Evolutionary conservation across 92 coral and sea anemone species (phyloP).

Genomic region (Palythoa heliodiscus): DNA sequence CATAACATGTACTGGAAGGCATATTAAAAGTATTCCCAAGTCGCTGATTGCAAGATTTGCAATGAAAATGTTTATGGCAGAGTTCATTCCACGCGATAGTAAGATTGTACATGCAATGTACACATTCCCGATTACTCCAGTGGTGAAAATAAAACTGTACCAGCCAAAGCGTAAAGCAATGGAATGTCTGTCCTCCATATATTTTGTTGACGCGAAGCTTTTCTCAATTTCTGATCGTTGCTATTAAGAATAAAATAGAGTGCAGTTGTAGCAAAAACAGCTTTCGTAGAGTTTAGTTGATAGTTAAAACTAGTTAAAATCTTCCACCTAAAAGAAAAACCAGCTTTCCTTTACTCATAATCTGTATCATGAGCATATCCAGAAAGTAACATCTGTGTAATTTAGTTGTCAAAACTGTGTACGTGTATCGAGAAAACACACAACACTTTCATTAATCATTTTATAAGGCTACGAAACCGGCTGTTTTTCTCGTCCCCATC

Average conservation of each 20-base stretch:
- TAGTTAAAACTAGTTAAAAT: no score
- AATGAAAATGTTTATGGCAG: conserved; percentile 80
- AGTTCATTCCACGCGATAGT: conserved; percentile 65
- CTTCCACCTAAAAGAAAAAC: no score
- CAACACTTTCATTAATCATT: background rate
- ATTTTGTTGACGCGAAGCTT: background rate
- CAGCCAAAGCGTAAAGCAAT: conserved; percentile 73
- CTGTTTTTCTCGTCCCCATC: background rate
- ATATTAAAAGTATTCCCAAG: conserved; percentile 72
- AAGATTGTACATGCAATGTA: conserved; percentile 72
- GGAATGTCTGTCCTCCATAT: conserved; percentile 33
- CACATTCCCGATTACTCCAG: conserved; percentile 77
- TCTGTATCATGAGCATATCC: no score
- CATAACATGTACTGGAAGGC: conserved; percentile 70
- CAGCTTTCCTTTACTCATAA: no score
- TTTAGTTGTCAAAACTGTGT: background rate
- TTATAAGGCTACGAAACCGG: background rate
- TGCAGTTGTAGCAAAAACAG: no score
- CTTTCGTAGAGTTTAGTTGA: no score
- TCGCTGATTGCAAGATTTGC: conserved; percentile 86
- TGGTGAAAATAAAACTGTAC: conserved; percentile 78
- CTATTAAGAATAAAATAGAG: no score
- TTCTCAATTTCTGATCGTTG: background rate
- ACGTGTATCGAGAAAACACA: background rate
- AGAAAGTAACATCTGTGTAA: no score